Percentiles rank a stretch among this genome's conserved stretches.
Evolutionary conservation across 2,113 vertebrate genomes (phyloP).

Genomic region (Microtus ochrogaster): DNA sequence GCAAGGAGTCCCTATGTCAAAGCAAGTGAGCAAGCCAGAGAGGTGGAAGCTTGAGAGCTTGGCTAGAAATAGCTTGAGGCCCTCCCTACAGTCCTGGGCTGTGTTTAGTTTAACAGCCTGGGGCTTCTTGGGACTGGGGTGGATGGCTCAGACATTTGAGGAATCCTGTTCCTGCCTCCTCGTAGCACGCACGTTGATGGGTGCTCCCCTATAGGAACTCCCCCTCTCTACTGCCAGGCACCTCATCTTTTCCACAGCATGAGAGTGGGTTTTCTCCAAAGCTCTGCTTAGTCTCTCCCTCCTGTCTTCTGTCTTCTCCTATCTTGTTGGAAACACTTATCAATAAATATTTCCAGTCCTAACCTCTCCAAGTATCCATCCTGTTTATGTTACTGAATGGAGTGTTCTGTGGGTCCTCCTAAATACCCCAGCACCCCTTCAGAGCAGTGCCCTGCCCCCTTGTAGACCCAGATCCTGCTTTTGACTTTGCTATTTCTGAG

Average conservation of each 20-base stretch:
- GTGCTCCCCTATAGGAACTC: background rate
- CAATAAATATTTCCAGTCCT: conserved; percentile 13
- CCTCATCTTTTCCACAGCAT: conserved; percentile 36
- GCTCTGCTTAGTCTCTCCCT: background rate
- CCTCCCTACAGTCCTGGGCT: background rate
- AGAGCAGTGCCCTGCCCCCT: background rate
- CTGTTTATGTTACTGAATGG: too few species aligned
- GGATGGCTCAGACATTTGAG: background rate
- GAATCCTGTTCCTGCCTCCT: background rate
- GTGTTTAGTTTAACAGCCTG: background rate
- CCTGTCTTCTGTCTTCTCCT: background rate
- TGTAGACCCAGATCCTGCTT: background rate
- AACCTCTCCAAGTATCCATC: background rate
- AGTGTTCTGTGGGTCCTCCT: background rate
- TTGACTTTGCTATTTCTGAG: background rate
- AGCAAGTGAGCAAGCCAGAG: background rate
- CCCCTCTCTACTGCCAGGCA: background rate
- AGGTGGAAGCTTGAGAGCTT: background rate
- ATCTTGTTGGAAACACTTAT: conserved; percentile 15
- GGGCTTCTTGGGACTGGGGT: background rate
- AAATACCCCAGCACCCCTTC: background rate
- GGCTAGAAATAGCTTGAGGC: conserved; percentile 11
- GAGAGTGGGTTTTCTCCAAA: background rate
- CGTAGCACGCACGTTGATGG: background rate
- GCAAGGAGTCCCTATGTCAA: background rate